Conservation (phyloP, 2,888 invertebrate genomes). For the Tholera decimalis region DNA sequence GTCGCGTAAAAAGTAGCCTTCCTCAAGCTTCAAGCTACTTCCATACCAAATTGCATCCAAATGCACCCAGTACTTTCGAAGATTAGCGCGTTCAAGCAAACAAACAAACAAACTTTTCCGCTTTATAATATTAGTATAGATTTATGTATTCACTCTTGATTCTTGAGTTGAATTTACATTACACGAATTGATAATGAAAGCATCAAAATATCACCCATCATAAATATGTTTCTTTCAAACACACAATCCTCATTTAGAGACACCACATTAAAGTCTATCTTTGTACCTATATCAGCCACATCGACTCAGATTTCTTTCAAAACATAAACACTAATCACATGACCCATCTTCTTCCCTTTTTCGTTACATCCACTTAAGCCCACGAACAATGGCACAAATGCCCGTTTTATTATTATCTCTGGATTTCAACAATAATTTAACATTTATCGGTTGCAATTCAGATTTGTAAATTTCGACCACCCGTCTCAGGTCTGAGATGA, state of each 20-base stretch:
- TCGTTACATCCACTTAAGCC: constrained; percentile 43
- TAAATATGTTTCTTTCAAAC: background rate
- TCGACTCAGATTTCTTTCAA: constrained; percentile 3
- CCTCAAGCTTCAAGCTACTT: no score
- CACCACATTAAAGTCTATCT: background rate
- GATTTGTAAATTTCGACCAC: constrained; percentile 61
- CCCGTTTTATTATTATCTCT: constrained; percentile 49
- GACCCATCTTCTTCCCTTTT: constrained; percentile 46
- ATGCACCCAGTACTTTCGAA: no score
- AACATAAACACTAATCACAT: constrained; percentile 33
- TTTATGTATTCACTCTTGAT: no score
- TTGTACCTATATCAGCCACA: constrained; percentile 1
- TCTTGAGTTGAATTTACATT: no score
- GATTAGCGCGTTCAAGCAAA: no score
- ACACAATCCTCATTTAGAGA: background rate
- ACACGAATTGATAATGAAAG: background rate
- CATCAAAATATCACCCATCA: background rate
- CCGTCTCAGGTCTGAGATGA: constrained; percentile 39
- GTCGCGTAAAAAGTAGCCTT: no score
- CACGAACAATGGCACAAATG: constrained; percentile 56
- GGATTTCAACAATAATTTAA: constrained; percentile 56
- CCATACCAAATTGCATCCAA: no score
- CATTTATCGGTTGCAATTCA: constrained; percentile 56
- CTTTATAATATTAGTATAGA: no score
- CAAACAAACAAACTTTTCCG: no score